phyloP scores from a whole-genome alignment of 2,797 vertebrate species.

The Onychomys arenicola region DNA sequence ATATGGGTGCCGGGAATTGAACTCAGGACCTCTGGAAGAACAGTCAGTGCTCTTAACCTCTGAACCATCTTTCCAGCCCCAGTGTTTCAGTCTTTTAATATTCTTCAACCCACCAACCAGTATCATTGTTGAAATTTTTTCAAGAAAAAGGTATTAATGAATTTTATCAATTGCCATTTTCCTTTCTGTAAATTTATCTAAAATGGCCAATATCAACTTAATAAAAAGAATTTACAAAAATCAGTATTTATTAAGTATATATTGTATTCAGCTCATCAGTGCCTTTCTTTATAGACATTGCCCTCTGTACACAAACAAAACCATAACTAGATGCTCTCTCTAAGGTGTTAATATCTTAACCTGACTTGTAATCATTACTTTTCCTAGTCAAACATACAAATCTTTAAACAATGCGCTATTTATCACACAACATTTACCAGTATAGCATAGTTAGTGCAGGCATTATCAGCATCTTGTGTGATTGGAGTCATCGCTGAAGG shows the following conservation, averaged over 20 bases:
- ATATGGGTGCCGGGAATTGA: no score
- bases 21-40: no score
- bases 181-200: background rate
- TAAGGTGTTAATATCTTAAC: background rate
- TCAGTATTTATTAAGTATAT: background rate
- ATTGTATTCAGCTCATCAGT: background rate
- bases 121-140: background rate
- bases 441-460: background rate
- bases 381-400: background rate
- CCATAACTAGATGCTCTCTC: background rate
- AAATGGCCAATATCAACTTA: background rate
- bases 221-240: background rate
- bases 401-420: background rate
- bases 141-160: background rate
- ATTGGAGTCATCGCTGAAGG: background rate
- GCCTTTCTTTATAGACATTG: background rate
- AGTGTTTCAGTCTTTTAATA: background rate
- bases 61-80: no score
- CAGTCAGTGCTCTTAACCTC: no score
- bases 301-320: background rate
- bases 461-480: background rate
- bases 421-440: background rate
- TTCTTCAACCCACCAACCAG: background rate
- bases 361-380: background rate
- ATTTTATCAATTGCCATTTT: background rate